phyloP scores from a whole-genome alignment of 2,797 vertebrate genomes.

The Loriculus beryllinus region DNA sequence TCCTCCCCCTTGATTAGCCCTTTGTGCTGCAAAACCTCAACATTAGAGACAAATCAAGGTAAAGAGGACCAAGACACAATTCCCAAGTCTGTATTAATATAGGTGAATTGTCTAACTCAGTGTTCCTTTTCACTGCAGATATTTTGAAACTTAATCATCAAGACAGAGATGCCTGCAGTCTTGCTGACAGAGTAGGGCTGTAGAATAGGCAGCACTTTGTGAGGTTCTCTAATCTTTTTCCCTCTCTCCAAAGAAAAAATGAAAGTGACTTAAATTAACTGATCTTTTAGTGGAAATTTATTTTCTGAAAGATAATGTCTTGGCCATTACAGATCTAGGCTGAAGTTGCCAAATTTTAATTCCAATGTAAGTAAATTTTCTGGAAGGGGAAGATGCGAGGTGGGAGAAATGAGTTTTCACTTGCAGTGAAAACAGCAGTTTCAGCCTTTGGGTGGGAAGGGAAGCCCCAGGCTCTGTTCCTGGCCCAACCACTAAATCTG shows the following conservation, averaged over 20 bases:
- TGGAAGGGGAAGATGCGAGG: not conserved
- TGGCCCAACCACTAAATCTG: not conserved
- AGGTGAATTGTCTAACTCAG: not conserved
- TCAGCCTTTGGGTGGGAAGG: not conserved
- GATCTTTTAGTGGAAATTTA: not conserved
- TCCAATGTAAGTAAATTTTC: not conserved
- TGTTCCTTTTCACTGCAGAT: not conserved
- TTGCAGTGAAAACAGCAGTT: not conserved
- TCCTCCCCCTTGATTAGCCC: not conserved
- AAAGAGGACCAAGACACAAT: not conserved
- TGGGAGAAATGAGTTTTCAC: not conserved
- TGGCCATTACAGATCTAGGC: not conserved
- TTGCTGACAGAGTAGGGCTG: not conserved
- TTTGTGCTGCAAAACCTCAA: not conserved
- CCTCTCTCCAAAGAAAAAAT: not conserved
- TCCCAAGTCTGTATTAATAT: not conserved
- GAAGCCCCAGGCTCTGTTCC: not conserved
- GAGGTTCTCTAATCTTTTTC: not conserved
- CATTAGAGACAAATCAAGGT: not conserved
- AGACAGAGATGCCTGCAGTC: not conserved
- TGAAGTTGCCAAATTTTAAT: not conserved
- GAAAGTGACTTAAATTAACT: not conserved
- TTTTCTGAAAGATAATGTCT: not conserved
- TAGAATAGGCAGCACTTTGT: not conserved
- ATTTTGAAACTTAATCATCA: not conserved